A percentile compares a stretch with the other conserved stretches of the same genome.
phyloP scores from a whole-genome alignment of 1,140 invertebrate species.

The Zeugodacus cucurbitae region DNA sequence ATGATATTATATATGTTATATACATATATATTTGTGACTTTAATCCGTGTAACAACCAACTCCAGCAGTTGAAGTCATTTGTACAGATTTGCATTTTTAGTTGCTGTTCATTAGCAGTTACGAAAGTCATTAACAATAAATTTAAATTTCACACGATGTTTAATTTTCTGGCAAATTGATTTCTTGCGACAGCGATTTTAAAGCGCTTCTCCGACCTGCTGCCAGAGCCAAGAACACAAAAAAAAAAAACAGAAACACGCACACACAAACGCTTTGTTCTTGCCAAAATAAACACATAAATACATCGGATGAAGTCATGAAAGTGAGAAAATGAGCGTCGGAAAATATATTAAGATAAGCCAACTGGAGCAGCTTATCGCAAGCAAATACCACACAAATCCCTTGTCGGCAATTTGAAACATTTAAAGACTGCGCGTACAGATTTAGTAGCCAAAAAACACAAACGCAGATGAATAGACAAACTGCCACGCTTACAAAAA shows the following conservation, averaged over 20 bases:
- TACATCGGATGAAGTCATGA: neutral
- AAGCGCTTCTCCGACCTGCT: neutral
- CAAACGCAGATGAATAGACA: slow-evolving; percentile 1
- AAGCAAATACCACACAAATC: slow-evolving; percentile 44
- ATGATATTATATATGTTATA: no score
- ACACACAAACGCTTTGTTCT: neutral
- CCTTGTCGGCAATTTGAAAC: slow-evolving; percentile 46
- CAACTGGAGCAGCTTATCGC: slow-evolving; percentile 41
- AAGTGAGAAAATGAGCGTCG: slow-evolving; percentile 14
- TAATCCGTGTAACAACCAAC: no score
- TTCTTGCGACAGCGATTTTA: neutral
- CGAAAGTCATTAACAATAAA: neutral
- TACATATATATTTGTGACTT: no score
- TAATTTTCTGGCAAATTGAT: slow-evolving; percentile 12
- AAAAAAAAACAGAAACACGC: neutral
- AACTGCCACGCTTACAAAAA: neutral
- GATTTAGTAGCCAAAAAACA: slow-evolving; percentile 43
- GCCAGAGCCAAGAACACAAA: neutral
- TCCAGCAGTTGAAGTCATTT: no score
- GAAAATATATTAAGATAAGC: slow-evolving; percentile 40
- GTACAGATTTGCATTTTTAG: neutral
- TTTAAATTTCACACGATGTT: neutral
- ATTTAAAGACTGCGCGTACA: slow-evolving; percentile 45
- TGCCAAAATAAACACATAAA: neutral
- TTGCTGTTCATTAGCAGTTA: slow-evolving; percentile 1